phyloP scores from a whole-genome alignment of 23 tunicate species.

The Trididemnum miniatum region DNA sequence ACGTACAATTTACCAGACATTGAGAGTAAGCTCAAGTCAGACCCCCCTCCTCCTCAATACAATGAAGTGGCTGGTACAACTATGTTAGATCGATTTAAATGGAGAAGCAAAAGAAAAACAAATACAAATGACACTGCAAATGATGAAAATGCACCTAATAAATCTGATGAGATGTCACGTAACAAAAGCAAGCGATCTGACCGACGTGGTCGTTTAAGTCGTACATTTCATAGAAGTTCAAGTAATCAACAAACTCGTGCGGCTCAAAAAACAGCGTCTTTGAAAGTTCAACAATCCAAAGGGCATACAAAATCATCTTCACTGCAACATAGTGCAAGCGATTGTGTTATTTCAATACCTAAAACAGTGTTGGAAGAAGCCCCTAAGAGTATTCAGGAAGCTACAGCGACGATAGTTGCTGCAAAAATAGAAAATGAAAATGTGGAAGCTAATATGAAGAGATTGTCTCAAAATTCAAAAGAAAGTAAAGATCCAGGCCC shows the following conservation, averaged over 20 bases:
- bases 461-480: background rate
- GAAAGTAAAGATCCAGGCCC: background rate
- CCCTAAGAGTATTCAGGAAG: too few relatives aligned
- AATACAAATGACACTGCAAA: background rate
- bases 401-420: too few relatives aligned
- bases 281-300: background rate
- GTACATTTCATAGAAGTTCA: slow-evolving; percentile 23
- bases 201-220: background rate
- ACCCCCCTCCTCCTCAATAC: slow-evolving; percentile 92
- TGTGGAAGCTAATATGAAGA: background rate
- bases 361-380: background rate
- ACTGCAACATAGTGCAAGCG: slow-evolving; percentile 21
- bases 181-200: slow-evolving; percentile 31
- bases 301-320: background rate
- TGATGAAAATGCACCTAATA: background rate
- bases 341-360: background rate
- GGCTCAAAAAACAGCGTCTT: too few relatives aligned
- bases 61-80: slow-evolving; percentile 63
- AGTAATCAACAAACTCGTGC: slow-evolving; percentile 29
- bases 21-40: slow-evolving; percentile 66
- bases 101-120: slow-evolving; percentile 32
- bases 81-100: slow-evolving; percentile 42
- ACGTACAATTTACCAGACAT: slow-evolving; percentile 62
- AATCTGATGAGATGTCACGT: background rate
- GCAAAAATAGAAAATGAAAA: too few relatives aligned